Evolutionary conservation across 2,888 invertebrate genomes (phyloP).

Genomic region (Agrotis puta): DNA sequence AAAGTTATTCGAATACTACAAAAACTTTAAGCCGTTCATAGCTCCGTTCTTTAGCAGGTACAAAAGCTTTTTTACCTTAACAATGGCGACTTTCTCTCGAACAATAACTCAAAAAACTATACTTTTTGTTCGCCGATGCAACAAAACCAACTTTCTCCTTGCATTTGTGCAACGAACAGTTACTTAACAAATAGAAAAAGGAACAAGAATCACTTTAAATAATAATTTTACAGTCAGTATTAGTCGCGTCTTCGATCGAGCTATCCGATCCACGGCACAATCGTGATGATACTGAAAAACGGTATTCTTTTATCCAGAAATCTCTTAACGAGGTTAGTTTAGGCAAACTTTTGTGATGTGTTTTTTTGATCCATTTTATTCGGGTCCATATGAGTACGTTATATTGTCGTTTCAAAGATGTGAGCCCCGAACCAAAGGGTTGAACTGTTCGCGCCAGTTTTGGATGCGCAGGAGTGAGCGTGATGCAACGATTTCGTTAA

Average conservation of each 20-base stretch:
- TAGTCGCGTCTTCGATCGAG: conserved; percentile 80
- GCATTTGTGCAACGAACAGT: conserved; percentile 78
- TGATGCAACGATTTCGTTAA: conserved; percentile 83
- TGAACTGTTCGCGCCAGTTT: conserved; percentile 78
- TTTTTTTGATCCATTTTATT: conserved; percentile 87
- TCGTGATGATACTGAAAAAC: conserved; percentile 90
- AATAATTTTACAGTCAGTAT: conserved; percentile 77
- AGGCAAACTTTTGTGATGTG: conserved; percentile 91
- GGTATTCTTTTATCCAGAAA: conserved; percentile 90
- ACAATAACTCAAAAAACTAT: conserved; percentile 83
- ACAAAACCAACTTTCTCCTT: conserved; percentile 85
- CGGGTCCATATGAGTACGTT: conserved; percentile 87
- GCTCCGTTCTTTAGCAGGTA: conserved; percentile 81
- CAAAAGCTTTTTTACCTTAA: conserved; percentile 81
- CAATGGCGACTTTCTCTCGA: conserved; percentile 85
- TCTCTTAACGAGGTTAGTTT: conserved; percentile 91
- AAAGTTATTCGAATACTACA: conserved; percentile 84
- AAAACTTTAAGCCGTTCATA: conserved; percentile 81
- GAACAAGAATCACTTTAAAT: conserved; percentile 61
- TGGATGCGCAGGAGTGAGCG: conserved; percentile 87
- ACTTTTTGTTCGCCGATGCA: conserved; percentile 76
- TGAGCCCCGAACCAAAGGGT: conserved; percentile 79
- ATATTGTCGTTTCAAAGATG: conserved; percentile 81
- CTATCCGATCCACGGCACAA: conserved; percentile 89
- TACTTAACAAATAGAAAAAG: conserved; percentile 69